Evolutionary conservation across 2,113 vertebrate genomes (phyloP).

Genomic region (Xiphophorus couchianus): DNA sequence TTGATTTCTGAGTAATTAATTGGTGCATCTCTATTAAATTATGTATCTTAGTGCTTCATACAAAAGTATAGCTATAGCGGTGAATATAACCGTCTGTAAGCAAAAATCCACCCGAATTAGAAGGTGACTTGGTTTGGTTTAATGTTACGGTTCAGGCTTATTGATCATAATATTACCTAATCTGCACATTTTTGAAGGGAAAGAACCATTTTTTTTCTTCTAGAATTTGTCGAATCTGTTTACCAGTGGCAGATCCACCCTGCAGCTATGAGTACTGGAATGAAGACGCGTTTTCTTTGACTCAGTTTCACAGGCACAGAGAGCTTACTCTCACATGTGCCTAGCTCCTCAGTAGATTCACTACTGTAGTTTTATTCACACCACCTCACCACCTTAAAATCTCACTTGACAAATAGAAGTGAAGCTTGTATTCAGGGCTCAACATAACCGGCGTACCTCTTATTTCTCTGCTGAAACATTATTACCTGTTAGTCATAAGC

Average conservation of each 20-base stretch:
- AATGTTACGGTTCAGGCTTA: not conserved
- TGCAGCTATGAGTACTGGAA: constrained; percentile 19
- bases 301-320: constrained; percentile 22
- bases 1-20: not conserved
- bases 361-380: constrained; percentile 15
- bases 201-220: not conserved
- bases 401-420: constrained; percentile 26
- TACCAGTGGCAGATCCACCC: constrained; percentile 1
- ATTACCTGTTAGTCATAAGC: constrained; percentile 31
- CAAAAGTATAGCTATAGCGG: not conserved
- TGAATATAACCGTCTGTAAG: constrained; percentile 1
- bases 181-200: not conserved
- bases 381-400: constrained; percentile 29
- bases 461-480: constrained; percentile 57
- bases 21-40: constrained; percentile 3
- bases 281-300: constrained; percentile 28
- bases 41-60: not conserved
- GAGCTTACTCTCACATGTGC: constrained; percentile 23
- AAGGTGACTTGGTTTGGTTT: not conserved
- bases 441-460: constrained; percentile 71
- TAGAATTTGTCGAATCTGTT: not conserved
- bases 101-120: no score
- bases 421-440: constrained; percentile 60
- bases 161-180: not conserved
- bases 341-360: constrained; percentile 17